These are phyloP conservation scores for Sinohyriopsis cumingii DNA, from an alignment of 2,888 invertebrate species.

Conservation along the genomic window DNA sequence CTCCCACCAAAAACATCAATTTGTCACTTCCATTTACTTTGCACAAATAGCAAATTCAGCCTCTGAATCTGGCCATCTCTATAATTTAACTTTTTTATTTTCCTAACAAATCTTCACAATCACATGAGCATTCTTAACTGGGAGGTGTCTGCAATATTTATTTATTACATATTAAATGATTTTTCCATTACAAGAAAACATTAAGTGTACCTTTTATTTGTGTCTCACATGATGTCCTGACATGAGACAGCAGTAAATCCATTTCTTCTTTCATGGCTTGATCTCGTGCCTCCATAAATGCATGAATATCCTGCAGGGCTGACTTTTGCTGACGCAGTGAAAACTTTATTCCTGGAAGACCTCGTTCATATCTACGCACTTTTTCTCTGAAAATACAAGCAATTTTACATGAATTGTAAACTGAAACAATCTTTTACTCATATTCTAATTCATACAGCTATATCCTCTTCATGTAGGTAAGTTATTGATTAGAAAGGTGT, in stretches of 20 bases:
- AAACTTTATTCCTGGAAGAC: constrained; percentile 32
- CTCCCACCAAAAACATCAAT: too few species aligned
- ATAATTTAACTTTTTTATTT: too few species aligned
- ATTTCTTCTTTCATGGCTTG: constrained; percentile 43
- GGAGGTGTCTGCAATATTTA: not conserved
- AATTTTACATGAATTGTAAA: not conserved
- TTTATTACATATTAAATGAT: not conserved
- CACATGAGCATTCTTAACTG: too few species aligned
- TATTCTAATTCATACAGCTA: too few species aligned
- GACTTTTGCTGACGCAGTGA: constrained; percentile 34
- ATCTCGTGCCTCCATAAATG: constrained; percentile 39
- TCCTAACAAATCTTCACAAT: too few species aligned
- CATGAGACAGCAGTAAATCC: constrained; percentile 30
- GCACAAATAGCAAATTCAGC: too few species aligned
- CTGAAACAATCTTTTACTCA: not conserved
- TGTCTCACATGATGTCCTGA: constrained; percentile 28
- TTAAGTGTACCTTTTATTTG: constrained; percentile 18
- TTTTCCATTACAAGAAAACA: not conserved
- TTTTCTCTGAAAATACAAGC: constrained; percentile 33
- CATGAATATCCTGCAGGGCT: constrained; percentile 40
- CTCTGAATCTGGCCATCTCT: too few species aligned
- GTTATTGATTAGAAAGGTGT: too few species aligned
- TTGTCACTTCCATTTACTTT: too few species aligned
- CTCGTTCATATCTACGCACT: constrained; percentile 30
- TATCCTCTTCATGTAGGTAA: too few species aligned